Evolutionary conservation across 1,140 invertebrate species (phyloP), one percentile per base, ranked within the genome.

Genomic region (Drosophila aff.): DNA sequence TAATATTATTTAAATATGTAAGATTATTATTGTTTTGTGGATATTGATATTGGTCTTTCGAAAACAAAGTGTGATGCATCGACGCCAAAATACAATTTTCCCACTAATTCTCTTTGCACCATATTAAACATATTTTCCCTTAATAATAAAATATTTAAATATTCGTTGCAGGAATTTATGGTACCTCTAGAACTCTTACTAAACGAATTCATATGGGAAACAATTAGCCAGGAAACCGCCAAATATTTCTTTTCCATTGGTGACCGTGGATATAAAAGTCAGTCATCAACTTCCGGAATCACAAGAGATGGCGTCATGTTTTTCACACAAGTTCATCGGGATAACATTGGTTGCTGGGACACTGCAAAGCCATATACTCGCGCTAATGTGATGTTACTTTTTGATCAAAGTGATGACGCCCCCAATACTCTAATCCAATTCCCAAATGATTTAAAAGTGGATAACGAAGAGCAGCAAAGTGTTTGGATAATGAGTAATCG

Each of bases 281-380:
- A 97, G 33, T 94, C 96, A 1, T 96, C 96, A 0, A 95, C 95
- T 0, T 96, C 96, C 0, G 95, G 94, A 0, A 95, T 97, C 62
- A 95, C 96, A 57, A 93, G 93, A 38, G 94, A 95, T 60, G 96
- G 96, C 0, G 94, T 97, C 0, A 95, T 97, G 94, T 97, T 96
- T 85, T 97, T 95, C 80, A 96, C 96, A 58, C 94, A 97, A 93
- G 96, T 97, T 1, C 95, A 95, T 16, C 93, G 94, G 31, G 95
- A 97, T 79, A 95, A 95, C 8, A 93, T 97, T 1, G 96, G 96
- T 43, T 97, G 97, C 82, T 97, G 96, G 96, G 95, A 97, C 81
- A 96, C 95, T 0, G 94, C 94, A 1, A 96, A 96, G 76, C 95
- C 95, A 2, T 96, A 96, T 78, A 93, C 93, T 47, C 94, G 94